Evolutionary conservation across 2,888 invertebrate genomes (phyloP).

Genomic region (Agrenia bidenticulata): DNA sequence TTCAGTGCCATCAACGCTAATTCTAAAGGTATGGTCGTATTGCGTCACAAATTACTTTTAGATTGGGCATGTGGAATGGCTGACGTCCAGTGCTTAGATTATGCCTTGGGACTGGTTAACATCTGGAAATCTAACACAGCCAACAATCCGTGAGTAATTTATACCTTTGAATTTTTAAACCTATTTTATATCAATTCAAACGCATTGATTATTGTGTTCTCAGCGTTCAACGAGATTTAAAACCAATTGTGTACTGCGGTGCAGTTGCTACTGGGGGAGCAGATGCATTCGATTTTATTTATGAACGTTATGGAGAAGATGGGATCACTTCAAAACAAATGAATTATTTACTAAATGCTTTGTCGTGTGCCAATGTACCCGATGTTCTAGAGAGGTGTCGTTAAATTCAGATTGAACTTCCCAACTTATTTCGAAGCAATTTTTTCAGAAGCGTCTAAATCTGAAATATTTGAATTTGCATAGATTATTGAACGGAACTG

Average conservation of each 20-base stretch:
- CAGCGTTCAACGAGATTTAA: not conserved
- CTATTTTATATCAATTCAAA: not conserved
- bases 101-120: conserved; percentile 14
- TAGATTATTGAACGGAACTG: not conserved
- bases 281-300: not conserved
- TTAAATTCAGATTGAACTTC: too few species aligned
- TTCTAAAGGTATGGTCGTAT: conserved; percentile 24
- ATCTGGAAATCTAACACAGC: conserved; percentile 19
- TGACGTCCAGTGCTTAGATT: conserved; percentile 13
- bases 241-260: conserved; percentile 9
- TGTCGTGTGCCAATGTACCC: not conserved
- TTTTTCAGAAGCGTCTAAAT: not conserved
- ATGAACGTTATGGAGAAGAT: not conserved
- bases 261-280: not conserved
- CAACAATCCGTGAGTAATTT: conserved; percentile 16
- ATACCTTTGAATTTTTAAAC: not conserved
- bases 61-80: conserved; percentile 33
- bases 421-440: too few species aligned
- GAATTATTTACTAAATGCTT: not conserved
- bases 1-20: conserved; percentile 7
- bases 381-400: not conserved
- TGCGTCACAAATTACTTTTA: conserved; percentile 27
- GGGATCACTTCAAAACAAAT: not conserved
- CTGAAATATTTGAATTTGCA: too few species aligned
- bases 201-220: not conserved